phyloP scores from a whole-genome alignment of 2,113 vertebrate species.

The Peucedramus taeniatus region DNA sequence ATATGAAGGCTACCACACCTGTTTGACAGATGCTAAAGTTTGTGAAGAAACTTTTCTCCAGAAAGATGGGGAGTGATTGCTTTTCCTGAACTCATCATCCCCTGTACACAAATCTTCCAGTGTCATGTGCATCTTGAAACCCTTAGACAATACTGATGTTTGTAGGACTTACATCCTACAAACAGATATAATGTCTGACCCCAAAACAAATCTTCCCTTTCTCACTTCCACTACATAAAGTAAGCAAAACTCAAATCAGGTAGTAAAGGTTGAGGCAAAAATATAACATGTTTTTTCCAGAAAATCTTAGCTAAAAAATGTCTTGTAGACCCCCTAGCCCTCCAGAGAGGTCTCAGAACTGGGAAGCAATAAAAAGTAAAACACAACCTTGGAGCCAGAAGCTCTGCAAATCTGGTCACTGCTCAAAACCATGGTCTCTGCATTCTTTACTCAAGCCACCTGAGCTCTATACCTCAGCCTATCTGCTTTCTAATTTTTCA shows the following conservation, averaged over 20 bases:
- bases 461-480: neutral
- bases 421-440: neutral
- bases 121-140: neutral
- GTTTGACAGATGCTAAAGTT: neutral
- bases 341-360: neutral
- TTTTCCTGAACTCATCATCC: neutral
- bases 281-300: neutral
- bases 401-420: neutral
- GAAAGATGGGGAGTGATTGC: neutral
- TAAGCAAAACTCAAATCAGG: neutral
- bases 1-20: neutral
- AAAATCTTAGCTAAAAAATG: neutral
- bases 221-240: neutral
- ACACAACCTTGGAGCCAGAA: neutral
- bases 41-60: neutral
- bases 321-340: neutral
- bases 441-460: neutral
- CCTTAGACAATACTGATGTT: neutral
- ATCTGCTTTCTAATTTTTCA: neutral
- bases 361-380: neutral
- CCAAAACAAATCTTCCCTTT: neutral
- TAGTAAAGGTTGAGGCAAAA: neutral
- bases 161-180: neutral
- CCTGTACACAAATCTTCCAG: neutral
- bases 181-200: neutral